Percentiles rank a stretch among this genome's conserved stretches.
Evolutionary conservation across 2,797 vertebrate species (phyloP).

Genomic region (Poecilia gillii): DNA sequence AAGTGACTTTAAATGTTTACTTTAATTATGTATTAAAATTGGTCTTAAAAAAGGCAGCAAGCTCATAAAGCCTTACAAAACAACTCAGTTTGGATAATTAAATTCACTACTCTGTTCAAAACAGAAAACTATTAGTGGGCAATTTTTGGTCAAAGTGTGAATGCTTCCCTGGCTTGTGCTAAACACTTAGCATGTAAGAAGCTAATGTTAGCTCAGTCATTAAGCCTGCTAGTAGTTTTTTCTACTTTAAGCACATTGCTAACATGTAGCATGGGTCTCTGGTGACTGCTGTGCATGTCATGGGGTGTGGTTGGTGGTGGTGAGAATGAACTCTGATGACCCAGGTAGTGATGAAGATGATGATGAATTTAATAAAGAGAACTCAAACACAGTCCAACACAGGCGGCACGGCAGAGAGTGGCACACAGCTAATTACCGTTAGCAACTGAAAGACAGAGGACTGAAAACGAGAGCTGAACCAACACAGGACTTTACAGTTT

Average conservation of each 20-base stretch:
- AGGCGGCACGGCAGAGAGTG: too few relatives aligned
- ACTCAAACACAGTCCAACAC: too few relatives aligned
- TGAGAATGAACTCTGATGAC: too few relatives aligned
- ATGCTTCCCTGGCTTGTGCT: background rate
- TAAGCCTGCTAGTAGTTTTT: background rate
- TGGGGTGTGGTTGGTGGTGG: too few relatives aligned
- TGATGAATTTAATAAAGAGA: too few relatives aligned
- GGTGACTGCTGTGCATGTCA: background rate
- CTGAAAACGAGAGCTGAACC: too few relatives aligned
- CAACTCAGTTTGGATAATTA: background rate
- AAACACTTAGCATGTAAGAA: background rate
- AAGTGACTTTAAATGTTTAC: background rate
- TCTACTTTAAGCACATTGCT: background rate
- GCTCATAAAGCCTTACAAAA: background rate
- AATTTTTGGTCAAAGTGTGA: background rate
- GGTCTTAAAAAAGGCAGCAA: background rate
- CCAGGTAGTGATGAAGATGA: too few relatives aligned
- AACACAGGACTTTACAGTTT: too few relatives aligned
- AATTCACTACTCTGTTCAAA: background rate
- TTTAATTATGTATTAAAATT: background rate
- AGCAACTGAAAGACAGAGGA: too few relatives aligned
- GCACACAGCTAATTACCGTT: too few relatives aligned
- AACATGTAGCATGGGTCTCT: background rate
- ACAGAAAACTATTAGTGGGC: background rate
- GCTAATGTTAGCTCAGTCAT: background rate